Conservation (phyloP, 2,113 vertebrate species). For the Meleagris gallopavo region DNA sequence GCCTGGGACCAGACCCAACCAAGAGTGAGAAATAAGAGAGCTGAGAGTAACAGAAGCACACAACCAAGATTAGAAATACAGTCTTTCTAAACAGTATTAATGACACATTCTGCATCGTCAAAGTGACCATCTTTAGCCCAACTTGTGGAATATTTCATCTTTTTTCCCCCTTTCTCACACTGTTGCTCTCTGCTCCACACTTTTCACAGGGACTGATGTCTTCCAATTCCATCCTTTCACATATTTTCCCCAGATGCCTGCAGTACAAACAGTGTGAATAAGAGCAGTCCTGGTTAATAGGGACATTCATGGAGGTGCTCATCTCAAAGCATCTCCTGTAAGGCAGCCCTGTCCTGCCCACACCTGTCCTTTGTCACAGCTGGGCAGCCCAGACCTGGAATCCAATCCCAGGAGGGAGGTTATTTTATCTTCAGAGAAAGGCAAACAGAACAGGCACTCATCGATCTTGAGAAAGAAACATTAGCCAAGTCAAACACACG, state of each 20-base stretch:
- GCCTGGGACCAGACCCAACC: not conserved
- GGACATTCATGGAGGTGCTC: slow-evolving; percentile 14
- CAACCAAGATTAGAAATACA: not conserved
- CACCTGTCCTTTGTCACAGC: slow-evolving; percentile 79
- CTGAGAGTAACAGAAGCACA: not conserved
- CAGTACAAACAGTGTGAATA: not conserved
- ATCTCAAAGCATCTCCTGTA: rapidly evolving
- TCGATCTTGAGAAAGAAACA: slow-evolving; percentile 43
- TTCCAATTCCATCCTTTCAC: not conserved
- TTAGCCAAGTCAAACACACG: slow-evolving; percentile 78
- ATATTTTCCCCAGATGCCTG: not conserved
- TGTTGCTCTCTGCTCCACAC: not conserved
- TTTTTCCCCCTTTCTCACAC: not conserved
- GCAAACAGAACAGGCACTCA: slow-evolving; percentile 43
- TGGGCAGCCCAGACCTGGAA: slow-evolving; percentile 56
- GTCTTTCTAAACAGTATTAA: not conserved
- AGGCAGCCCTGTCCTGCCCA: not conserved
- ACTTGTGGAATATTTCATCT: not conserved
- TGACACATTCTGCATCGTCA: not conserved
- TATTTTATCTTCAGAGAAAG: slow-evolving; percentile 69
- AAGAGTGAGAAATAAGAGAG: not conserved
- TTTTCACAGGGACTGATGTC: not conserved
- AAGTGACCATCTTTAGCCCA: not conserved
- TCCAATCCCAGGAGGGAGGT: slow-evolving; percentile 25
- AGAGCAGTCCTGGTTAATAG: not conserved